phyloP scores from a whole-genome alignment of 2,113 vertebrate genomes.

The Stictonetta naevosa region DNA sequence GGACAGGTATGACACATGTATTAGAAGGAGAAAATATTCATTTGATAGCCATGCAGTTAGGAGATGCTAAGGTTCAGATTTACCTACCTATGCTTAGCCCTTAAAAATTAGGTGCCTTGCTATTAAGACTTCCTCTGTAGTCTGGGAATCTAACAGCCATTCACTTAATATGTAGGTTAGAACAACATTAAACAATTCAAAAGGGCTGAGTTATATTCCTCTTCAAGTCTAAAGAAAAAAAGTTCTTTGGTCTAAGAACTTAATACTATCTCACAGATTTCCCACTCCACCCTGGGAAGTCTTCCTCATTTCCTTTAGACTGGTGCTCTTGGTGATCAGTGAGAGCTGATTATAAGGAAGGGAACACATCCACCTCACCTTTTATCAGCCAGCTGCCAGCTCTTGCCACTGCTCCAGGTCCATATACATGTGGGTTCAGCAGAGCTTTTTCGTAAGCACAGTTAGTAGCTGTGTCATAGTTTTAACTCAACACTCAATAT shows the following conservation, averaged over 20 bases:
- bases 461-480: not conserved
- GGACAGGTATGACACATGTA: not conserved
- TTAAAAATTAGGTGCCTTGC: not conserved
- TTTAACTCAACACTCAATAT: rapidly evolving
- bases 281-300: not conserved
- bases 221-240: not conserved
- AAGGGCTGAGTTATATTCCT: not conserved
- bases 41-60: not conserved
- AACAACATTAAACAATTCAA: not conserved
- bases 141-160: not conserved
- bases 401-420: rapidly evolving
- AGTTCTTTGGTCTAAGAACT: not conserved
- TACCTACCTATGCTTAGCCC: not conserved
- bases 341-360: rapidly evolving
- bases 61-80: not conserved
- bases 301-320: not conserved
- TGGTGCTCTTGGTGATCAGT: not conserved
- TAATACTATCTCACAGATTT: not conserved
- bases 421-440: too few relatives aligned
- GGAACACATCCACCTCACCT: rapidly evolving
- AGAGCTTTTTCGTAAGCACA: not conserved
- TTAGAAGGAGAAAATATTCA: not conserved
- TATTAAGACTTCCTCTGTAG: not conserved
- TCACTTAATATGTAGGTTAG: not conserved
- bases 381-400: not conserved